phyloP scores from a whole-genome alignment of 2,113 vertebrate species.

The Gracilinanus agilis region DNA sequence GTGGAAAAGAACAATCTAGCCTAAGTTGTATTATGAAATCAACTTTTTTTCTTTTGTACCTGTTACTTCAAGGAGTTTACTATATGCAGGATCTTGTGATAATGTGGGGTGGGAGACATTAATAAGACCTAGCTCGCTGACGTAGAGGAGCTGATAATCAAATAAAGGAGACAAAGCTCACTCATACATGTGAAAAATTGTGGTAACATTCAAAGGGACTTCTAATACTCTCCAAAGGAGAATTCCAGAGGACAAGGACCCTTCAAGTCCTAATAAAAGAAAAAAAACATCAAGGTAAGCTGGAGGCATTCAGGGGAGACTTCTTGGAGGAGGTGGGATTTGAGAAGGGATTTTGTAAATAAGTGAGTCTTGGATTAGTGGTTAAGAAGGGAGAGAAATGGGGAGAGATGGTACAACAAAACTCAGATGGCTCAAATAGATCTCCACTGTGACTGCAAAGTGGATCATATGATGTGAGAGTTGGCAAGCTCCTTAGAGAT shows the following conservation, averaged over 20 bases:
- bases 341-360: not conserved
- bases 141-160: not conserved
- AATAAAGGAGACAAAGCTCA: not conserved
- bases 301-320: not conserved
- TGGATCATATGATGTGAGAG: not conserved
- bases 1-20: slow-evolving; percentile 60
- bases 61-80: not conserved
- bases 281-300: not conserved
- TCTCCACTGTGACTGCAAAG: not conserved
- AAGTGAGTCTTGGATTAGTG: not conserved
- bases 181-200: not conserved
- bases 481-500: not conserved
- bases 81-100: not conserved
- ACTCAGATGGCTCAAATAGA: not conserved
- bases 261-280: not conserved
- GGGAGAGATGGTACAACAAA: not conserved
- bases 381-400: not conserved
- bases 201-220: not conserved
- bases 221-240: not conserved
- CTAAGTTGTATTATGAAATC: slow-evolving; percentile 65
- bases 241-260: not conserved
- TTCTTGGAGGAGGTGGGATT: not conserved
- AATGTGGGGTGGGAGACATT: not conserved
- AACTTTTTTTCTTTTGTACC: not conserved
- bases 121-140: not conserved